Base-by-base conservation (phyloP, 2,888 invertebrate species). In the Thereva unica region DNA sequence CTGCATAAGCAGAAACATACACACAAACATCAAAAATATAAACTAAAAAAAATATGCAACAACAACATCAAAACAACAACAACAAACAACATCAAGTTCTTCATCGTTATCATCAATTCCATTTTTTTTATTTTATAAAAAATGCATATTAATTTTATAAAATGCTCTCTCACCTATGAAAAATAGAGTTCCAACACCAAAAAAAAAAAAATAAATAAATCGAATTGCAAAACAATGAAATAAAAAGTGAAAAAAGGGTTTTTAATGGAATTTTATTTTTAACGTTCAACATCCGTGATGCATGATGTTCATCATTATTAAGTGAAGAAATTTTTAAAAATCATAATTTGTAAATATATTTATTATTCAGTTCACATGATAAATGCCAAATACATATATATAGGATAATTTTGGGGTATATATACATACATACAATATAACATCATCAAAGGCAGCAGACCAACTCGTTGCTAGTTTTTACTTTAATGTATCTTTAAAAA, bases 1-100 rank as follows among this genome's bases (percentile, higher is more conserved):
- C 73, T 70, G 76, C 75, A 75, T 76, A 75, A 76, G 6, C 34
- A n/a, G 1, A 8, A 42, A 12, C 5, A 44, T n/a, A n/a, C 8
- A 34, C 8, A 44, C 12, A 34, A 55, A 44, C 40, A 64, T 54
- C 50, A 59, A 53, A 34, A 54, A 47, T 38, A 67, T 55, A 4
- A n/a, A 41, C 12, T 55, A 54, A 47, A 68, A 49, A 64, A 54
- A 64, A 54, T 42, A 6, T 38, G 9, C 42, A 55, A 23, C 66
- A 52, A 37, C 56, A 53, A 50, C 44, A 66, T n/a, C 12, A 49
- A 45, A 59, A 54, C 45, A 56, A 5, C 23, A 59, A 54, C 45
- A 56, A 5, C 23, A 45, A 64, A 53, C 9, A 64, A 54, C 35
- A 38, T 38, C 38, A 9, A 64, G 38, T 55, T 53, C 54, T 49